These are phyloP conservation scores for Mastomys natalensis DNA, from an alignment of 2,113 vertebrate genomes.

Conservation along the genomic window DNA sequence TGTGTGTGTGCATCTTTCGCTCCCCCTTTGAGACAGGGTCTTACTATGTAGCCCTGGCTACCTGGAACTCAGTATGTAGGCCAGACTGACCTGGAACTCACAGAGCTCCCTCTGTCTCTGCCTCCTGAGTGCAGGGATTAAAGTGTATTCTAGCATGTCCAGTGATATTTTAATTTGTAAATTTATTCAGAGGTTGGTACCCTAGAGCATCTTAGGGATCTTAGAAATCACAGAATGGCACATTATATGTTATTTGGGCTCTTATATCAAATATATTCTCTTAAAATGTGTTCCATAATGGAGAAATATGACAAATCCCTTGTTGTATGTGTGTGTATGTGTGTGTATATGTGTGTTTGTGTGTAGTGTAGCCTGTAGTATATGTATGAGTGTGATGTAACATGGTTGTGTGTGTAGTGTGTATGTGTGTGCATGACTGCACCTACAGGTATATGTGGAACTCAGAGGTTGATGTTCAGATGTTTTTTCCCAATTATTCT, in stretches of 20 bases:
- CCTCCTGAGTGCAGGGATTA: background rate
- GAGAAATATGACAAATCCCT: accelerated
- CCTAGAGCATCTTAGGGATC: background rate
- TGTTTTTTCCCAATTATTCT: background rate
- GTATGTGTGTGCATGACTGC: background rate
- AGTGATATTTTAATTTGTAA: background rate
- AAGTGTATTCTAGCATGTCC: background rate
- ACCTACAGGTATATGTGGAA: background rate
- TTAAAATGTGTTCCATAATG: background rate
- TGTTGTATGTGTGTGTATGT: background rate
- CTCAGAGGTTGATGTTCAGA: background rate
- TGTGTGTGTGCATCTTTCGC: too few species aligned
- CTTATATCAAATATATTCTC: too few species aligned
- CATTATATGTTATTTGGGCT: background rate
- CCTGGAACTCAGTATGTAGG: background rate
- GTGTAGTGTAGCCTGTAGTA: background rate
- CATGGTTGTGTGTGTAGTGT: background rate
- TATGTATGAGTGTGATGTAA: background rate
- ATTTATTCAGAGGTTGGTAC: background rate
- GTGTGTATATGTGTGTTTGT: too few species aligned
- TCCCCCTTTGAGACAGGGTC: background rate
- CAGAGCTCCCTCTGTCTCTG: background rate
- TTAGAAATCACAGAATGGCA: background rate
- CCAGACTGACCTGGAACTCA: background rate
- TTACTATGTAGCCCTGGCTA: background rate